These are phyloP conservation scores for Gnatocerus cornutus DNA, from an alignment of 2,888 invertebrate genomes.

Conservation along the genomic window DNA sequence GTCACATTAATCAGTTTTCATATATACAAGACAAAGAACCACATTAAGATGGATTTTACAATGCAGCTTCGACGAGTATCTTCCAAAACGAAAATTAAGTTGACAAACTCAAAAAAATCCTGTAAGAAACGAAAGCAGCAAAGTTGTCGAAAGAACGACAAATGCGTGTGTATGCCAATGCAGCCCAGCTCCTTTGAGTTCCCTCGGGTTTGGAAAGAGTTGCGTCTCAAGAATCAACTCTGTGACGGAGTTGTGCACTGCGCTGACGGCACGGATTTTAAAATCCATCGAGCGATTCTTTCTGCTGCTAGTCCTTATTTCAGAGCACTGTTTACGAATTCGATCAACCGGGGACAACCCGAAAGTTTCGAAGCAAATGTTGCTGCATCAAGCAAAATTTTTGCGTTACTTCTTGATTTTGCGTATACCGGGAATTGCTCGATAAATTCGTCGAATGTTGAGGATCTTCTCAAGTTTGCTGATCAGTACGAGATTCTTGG, in stretches of 20 bases:
- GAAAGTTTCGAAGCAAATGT: slow-evolving; percentile 78
- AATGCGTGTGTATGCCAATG: slow-evolving; percentile 50
- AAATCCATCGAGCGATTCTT: slow-evolving; percentile 81
- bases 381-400: slow-evolving; percentile 75
- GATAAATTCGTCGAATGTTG: slow-evolving; percentile 80
- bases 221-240: slow-evolving; percentile 77
- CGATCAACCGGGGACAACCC: slow-evolving; percentile 76
- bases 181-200: slow-evolving; percentile 75
- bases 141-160: slow-evolving; percentile 45
- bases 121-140: slow-evolving; percentile 50
- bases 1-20: slow-evolving; percentile 42
- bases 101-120: slow-evolving; percentile 45
- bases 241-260: slow-evolving; percentile 82
- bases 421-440: slow-evolving; percentile 82
- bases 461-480: slow-evolving; percentile 79
- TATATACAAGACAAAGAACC: slow-evolving; percentile 55
- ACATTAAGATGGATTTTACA: slow-evolving; percentile 58
- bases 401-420: slow-evolving; percentile 81
- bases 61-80: slow-evolving; percentile 56
- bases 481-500: slow-evolving; percentile 84
- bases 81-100: slow-evolving; percentile 50
- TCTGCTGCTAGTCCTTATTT: slow-evolving; percentile 84
- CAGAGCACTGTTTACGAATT: slow-evolving; percentile 80
- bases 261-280: slow-evolving; percentile 76
- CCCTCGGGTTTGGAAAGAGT: slow-evolving; percentile 80